Base-by-base conservation (phyloP, 2,797 vertebrate genomes). In the Sarcophilus harrisii region DNA sequence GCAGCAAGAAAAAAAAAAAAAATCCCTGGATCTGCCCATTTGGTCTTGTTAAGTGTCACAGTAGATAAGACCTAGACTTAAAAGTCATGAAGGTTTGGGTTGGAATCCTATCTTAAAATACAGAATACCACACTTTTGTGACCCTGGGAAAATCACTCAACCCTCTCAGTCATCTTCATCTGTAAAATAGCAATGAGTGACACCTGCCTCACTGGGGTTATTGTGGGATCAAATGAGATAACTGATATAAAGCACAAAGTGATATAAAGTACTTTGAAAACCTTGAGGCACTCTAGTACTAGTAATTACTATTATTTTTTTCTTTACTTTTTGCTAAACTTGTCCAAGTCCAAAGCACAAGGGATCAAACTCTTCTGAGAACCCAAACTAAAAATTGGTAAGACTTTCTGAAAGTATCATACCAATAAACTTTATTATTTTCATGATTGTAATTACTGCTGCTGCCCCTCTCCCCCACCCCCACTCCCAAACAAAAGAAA, bases 281-380 rank as follows among this genome's bases (percentile, higher is more conserved):
- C 4, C 13, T n/a, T n/a, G 4, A 16, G n/a, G 32, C 5, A 5
- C 32, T n/a, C 13, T 6, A n/a, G 14, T 18, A 2, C 14, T 18
- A 66, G 62, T 32, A 66, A n/a, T n/a, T 66, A n/a, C 0, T n/a
- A 66, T n/a, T 66, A 66, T 66, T 32, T n/a, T n/a, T 66, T 66
- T 66, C n/a, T 24, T 66, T n/a, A n/a, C 14, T 66, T 66, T 62
- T 30, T 66, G 32, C n/a, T 66, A 66, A 66, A 66, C 3, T 66
- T 1, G 14, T n/a, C 14, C 62, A 66, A n/a, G 12, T 66, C 5
- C 4, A 66, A n/a, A 6, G 32, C 13, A n/a, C n/a, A 66, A 14
- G 13, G 12, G 14, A 66, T 18, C n/a, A 66, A 66, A 73, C n/a
- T 38, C 32, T 73, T 38, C 16, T 87, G 24, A 87, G 73, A 87